phyloP scores from a whole-genome alignment of 2,888 invertebrate species.

The Macroteleia sp. region DNA sequence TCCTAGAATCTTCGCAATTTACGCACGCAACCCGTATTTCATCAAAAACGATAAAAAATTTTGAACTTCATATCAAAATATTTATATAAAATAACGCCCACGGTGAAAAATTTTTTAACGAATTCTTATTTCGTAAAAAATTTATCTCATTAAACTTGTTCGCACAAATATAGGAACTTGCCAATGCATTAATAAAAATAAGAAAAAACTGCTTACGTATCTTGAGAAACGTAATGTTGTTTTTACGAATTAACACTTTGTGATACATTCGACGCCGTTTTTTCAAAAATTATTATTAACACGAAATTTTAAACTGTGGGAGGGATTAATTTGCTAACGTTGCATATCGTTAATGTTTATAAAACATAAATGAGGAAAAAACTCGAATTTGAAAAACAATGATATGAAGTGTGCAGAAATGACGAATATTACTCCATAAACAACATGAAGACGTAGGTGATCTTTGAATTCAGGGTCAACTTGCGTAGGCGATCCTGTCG shows the following conservation, averaged over 20 bases:
- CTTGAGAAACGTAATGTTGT: no score
- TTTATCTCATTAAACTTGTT: no score
- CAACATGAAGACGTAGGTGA: conserved; percentile 46
- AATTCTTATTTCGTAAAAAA: no score
- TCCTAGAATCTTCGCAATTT: conserved; percentile 64
- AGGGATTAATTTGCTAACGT: not conserved
- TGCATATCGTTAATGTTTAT: not conserved
- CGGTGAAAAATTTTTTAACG: no score
- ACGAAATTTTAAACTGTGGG: not conserved
- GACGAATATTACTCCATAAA: conserved; percentile 26
- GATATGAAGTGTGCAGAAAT: not conserved
- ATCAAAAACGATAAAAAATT: conserved; percentile 2
- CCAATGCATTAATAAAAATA: no score
- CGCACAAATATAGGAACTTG: no score
- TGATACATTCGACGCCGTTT: no score
- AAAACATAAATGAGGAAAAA: not conserved
- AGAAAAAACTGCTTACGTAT: no score
- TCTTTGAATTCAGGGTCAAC: conserved; percentile 59
- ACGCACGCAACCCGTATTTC: conserved; percentile 21
- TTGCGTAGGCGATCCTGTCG: conserved; percentile 52
- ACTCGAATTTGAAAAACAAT: conserved; percentile 1
- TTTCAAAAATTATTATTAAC: not conserved
- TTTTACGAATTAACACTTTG: no score
- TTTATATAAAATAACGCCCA: no score
- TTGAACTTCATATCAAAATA: no score